Base-by-base conservation (phyloP, 2,113 vertebrate genomes). In the Leptobrachium ailaonicum region DNA sequence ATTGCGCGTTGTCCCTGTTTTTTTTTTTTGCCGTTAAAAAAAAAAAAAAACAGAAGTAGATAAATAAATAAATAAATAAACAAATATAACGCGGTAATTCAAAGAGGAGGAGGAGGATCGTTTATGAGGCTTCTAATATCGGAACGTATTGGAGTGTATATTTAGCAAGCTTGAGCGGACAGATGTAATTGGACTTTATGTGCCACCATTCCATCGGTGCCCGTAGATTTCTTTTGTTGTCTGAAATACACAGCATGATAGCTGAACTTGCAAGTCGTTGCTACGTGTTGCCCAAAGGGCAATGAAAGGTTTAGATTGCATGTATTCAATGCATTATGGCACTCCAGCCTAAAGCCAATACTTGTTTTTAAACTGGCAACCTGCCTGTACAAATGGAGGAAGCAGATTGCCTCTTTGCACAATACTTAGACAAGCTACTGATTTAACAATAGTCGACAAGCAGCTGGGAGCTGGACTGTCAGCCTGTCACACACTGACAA, bases 401-500 rank as follows among this genome's bases (percentile, higher is more conserved):
- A 93, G 91, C 91, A 92, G 92, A 92, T 90, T 92, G 94, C 91
- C 92, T 92, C 91, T 92, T 92, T 90, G 91, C 91, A 90, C 91
- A 91, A 82, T 84, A 79, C 88, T 91, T 87, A 91, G 92, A 93
- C 91, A 87, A 91, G 91, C 90, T 90, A 90, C 91, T 97, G 95
- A 97, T 89, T 83, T 97, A 95, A 98, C 95, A 89, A 93, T 94
- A 95, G 91, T 94, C 93, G 96, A 98, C 96, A 97, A 95, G 95
- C 95, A 94, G 95, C 96, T 96, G 89, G 94, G 93, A 95, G 94
- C 95, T 85, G 91, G 94, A 90, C 94, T 96, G 95, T 95, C 96
- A 96, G 94, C 92, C 93, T 96, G 95, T 97, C 96, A 96, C 93
- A 92, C 89, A 88, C 93, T 95, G 95, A 95, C 95, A 97, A 94